Evolutionary conservation across 2,797 vertebrate species (phyloP).

Genomic region (Gorsachius magnificus): DNA sequence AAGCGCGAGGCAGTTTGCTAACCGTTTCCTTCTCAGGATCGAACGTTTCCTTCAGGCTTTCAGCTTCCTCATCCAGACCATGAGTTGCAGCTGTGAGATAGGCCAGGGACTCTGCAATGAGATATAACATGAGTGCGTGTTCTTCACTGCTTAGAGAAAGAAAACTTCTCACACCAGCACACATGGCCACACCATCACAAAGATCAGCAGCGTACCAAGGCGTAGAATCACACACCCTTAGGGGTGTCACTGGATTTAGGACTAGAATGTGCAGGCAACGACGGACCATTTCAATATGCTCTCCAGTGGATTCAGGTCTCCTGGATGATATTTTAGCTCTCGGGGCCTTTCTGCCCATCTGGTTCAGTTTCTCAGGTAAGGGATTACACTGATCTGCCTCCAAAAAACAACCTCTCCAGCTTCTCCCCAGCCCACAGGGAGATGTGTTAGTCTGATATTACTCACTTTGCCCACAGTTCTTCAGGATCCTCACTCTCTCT

Average conservation of each 20-base stretch:
- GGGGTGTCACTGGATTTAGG: neutral
- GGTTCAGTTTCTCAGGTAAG: neutral
- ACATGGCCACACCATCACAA: neutral
- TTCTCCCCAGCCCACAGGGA: neutral
- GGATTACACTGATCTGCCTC: neutral
- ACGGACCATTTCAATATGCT: accelerated
- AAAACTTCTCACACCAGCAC: neutral
- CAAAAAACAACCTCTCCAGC: neutral
- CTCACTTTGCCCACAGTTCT: slow-evolving; percentile 98
- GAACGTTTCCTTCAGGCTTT: slow-evolving; percentile 90
- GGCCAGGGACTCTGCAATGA: slow-evolving; percentile 90
- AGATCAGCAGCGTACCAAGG: neutral
- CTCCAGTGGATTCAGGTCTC: neutral
- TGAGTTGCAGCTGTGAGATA: slow-evolving; percentile 96
- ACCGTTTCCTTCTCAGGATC: slow-evolving; percentile 95
- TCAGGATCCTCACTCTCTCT: slow-evolving; percentile 94
- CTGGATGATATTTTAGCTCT: neutral
- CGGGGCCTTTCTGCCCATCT: neutral
- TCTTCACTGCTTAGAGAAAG: neutral
- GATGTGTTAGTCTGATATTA: accelerated
- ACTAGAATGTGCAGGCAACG: accelerated
- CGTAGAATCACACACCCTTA: neutral
- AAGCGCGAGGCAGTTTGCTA: neutral
- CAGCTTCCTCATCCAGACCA: slow-evolving; percentile 93
- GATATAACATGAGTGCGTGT: accelerated